Conservation (phyloP, 2,113 vertebrate genomes). For the Corapipo altera region DNA sequence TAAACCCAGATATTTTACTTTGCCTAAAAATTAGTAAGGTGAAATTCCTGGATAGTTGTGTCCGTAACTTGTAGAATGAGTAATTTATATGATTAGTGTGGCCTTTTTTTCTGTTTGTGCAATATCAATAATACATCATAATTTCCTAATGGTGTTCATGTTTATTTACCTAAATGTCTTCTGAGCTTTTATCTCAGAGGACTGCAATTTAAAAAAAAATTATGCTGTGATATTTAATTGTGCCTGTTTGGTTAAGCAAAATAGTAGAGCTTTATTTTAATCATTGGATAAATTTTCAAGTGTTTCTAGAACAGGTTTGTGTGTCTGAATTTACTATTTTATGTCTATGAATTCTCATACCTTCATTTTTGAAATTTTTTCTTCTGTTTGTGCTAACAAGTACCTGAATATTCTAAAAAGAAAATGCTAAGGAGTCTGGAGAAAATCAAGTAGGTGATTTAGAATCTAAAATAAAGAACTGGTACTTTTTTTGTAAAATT, state of each 20-base stretch:
- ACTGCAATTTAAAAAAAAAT: neutral
- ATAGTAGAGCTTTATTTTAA: neutral
- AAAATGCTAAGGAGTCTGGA: neutral
- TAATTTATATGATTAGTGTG: neutral
- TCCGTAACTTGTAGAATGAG: neutral
- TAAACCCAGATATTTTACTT: neutral
- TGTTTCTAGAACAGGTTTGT: neutral
- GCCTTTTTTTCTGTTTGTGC: neutral
- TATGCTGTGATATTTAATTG: neutral
- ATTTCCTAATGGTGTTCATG: neutral
- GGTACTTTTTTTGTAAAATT: neutral
- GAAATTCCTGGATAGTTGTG: neutral
- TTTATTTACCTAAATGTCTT: conserved; percentile 19
- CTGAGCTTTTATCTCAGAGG: neutral
- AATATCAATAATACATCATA: neutral
- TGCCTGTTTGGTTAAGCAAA: neutral
- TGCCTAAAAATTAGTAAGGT: neutral
- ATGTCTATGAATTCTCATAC: neutral
- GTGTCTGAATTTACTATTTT: neutral
- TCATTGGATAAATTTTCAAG: neutral
- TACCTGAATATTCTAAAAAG: neutral
- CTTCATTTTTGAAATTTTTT: neutral
- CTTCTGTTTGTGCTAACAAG: neutral
- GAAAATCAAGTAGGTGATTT: neutral
- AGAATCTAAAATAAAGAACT: neutral